Evolutionary conservation across 35 echinoderm and acorn worm species (phyloP).

Genomic region (Lytechinus pictus): DNA sequence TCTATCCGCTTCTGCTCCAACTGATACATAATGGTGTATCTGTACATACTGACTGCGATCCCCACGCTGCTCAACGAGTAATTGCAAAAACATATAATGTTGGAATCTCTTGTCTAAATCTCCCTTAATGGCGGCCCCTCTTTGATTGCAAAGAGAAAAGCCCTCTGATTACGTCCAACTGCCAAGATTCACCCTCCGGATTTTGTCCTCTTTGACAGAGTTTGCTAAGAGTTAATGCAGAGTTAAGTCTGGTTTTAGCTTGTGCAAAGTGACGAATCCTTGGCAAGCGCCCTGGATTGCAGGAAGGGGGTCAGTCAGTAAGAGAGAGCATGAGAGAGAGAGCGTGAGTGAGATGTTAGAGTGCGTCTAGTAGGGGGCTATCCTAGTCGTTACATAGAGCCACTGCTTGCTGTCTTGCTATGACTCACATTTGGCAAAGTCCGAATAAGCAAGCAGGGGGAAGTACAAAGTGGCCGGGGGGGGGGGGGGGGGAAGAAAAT

Average conservation of each 20-base stretch:
- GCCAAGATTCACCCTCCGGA: background rate
- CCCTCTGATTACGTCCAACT: background rate
- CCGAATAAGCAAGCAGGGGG: background rate
- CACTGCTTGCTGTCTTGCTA: background rate
- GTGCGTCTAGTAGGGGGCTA: background rate
- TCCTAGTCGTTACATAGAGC: background rate
- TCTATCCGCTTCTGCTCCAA: slow-evolving; percentile 24
- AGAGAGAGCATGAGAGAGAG: background rate
- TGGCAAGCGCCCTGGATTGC: background rate
- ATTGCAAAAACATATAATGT: background rate
- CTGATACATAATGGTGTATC: slow-evolving; percentile 40
- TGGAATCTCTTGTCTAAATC: background rate
- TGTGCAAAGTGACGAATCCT: background rate
- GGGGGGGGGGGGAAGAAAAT: background rate
- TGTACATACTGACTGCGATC: slow-evolving; percentile 15
- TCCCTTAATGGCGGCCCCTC: background rate
- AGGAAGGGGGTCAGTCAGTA: slow-evolving; percentile 7
- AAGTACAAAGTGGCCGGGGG: background rate
- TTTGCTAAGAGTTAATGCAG: background rate
- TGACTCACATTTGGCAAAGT: background rate
- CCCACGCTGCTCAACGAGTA: background rate
- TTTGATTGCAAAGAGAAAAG: slow-evolving; percentile 10
- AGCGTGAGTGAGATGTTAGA: background rate
- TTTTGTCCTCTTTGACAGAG: background rate
- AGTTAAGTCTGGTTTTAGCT: background rate